phyloP scores from a whole-genome alignment of 2,888 invertebrate genomes.

The Noctua fimbriata region DNA sequence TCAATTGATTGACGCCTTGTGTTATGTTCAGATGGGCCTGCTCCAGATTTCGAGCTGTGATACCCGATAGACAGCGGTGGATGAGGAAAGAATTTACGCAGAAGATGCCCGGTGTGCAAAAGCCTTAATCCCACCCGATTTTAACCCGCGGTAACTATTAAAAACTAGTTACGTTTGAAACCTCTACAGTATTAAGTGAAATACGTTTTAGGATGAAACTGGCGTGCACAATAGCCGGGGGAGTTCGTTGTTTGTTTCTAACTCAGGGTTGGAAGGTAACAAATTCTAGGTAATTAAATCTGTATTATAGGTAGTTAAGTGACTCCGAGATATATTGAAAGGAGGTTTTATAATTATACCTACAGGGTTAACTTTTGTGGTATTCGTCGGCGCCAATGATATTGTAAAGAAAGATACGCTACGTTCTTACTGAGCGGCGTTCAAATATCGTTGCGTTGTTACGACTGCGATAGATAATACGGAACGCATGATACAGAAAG shows the following conservation, averaged over 20 bases:
- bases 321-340: not conserved
- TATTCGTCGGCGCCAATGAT: too few relatives aligned
- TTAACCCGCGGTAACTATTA: conserved; percentile 20
- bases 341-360: not conserved
- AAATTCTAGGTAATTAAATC: conserved; percentile 9
- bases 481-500: too few relatives aligned
- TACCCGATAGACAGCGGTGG: not conserved
- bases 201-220: conserved; percentile 41
- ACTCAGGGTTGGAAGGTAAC: conserved; percentile 34
- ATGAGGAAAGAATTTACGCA: not conserved
- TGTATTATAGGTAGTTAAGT: not conserved
- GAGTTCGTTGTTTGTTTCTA: conserved; percentile 32
- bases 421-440: too few relatives aligned
- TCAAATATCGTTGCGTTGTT: too few relatives aligned
- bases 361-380: too few relatives aligned
- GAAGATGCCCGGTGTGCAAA: not conserved
- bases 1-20: not conserved
- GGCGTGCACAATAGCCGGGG: conserved; percentile 7
- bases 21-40: not conserved
- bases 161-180: conserved; percentile 32
- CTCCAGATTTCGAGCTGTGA: not conserved
- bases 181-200: conserved; percentile 30
- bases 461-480: too few relatives aligned
- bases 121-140: not conserved
- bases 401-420: too few relatives aligned